Base-by-base conservation (phyloP, 2,888 invertebrate species). In the Eustalomyia histrio region DNA sequence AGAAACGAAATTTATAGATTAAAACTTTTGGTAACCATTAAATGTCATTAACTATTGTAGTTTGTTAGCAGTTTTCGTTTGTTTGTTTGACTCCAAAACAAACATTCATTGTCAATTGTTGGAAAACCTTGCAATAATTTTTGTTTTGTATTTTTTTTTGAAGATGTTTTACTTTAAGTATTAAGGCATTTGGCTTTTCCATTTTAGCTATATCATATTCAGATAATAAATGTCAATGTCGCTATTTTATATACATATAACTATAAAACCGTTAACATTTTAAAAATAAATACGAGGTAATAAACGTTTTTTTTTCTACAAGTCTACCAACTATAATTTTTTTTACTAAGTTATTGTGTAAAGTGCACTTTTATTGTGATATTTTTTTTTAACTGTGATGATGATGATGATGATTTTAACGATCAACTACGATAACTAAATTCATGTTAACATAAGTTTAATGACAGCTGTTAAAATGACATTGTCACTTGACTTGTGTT, bases 401-500 rank as follows among this genome's bases (percentile, higher is more conserved):
- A 14, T 21, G 12, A 7, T 29, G 7, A 29, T 29, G 29, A 29
- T 29, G 29, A 12, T 1, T 29, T 29, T 29, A 6, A 29, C 29
- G 29, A 6, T 55, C 4, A 39, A 39, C n/a, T 29, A 14, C 24
- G 14, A 14, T 55, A 29, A 24, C 4, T 24, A 8, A 8, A 50
- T 17, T 50, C 9, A 50, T 55, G 21, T 21, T 55, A 21, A 55
- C 21, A 21, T 21, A 1, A 55, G 24, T 6, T n/a, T 2, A 21
- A 14, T 55, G 12, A 18, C 55, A 24, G 21, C n/a, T 12, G 18
- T 63, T 47, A 43, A 12, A 21, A 18, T 74, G 65, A 50, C 74
- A 65, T 74, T 74, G 65, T 65, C 35, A 74, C 65, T 52, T 74
- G 65, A 74, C 74, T 74, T 58, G 29, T 16, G 50, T 64, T 50